Conservation (phyloP, 2,888 invertebrate genomes). For the Lacanobia oleracea region DNA sequence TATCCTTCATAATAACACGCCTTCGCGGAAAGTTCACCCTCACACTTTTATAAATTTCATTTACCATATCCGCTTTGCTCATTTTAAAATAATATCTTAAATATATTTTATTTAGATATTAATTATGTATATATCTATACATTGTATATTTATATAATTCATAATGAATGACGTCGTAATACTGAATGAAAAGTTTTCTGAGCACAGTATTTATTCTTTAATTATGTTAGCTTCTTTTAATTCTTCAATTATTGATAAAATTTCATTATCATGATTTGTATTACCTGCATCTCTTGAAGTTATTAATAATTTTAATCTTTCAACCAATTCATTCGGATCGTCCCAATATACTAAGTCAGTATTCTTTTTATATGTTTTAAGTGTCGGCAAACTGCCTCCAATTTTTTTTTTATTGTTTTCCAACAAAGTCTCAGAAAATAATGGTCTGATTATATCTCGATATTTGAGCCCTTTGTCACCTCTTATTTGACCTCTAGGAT, state of each 20-base stretch:
- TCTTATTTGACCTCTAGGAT: too few species aligned
- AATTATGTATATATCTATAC: too few species aligned
- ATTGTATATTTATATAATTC: too few species aligned
- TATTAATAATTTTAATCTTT: not conserved
- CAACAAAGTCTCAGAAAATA: too few species aligned
- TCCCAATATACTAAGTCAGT: not conserved
- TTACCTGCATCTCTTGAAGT: not conserved
- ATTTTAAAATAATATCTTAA: too few species aligned
- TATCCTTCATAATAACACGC: slow-evolving; percentile 1
- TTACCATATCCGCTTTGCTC: too few species aligned
- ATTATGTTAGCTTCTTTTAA: not conserved
- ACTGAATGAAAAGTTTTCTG: not conserved
- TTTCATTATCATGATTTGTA: slow-evolving; percentile 1
- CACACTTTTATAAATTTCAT: not conserved
- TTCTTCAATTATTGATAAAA: not conserved
- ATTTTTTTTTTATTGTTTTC: too few species aligned
- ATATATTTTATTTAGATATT: too few species aligned
- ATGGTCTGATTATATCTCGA: too few species aligned
- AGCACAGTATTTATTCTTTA: not conserved
- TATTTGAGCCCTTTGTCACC: too few species aligned
- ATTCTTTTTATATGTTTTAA: too few species aligned
- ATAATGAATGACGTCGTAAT: not conserved
- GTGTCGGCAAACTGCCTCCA: too few species aligned
- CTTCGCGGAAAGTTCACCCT: not conserved
- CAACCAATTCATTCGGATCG: not conserved